Conservation (phyloP, 1,140 invertebrate species). For the Mylabris phalerata region DNA sequence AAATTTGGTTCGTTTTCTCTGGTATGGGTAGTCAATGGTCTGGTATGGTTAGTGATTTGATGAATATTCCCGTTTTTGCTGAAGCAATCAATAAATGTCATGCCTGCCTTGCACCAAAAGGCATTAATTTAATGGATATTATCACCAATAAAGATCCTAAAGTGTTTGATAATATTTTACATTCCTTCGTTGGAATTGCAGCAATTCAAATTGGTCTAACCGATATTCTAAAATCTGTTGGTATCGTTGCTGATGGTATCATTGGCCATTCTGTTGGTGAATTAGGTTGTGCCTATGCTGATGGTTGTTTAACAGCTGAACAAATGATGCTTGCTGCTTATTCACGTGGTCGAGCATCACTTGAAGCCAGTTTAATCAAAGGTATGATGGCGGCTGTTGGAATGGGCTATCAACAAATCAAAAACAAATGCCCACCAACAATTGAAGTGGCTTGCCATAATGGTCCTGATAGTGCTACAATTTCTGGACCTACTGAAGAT, state of each 20-base stretch:
- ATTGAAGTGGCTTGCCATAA: slow-evolving; percentile 86
- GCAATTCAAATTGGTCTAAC: slow-evolving; percentile 82
- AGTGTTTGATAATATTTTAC: slow-evolving; percentile 73
- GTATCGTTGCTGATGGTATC: slow-evolving; percentile 73
- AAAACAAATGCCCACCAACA: slow-evolving; percentile 53
- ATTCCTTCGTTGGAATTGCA: slow-evolving; percentile 88
- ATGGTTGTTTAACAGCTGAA: slow-evolving; percentile 75
- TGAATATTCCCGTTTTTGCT: slow-evolving; percentile 60
- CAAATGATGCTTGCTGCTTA: slow-evolving; percentile 79
- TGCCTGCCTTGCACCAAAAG: slow-evolving; percentile 61
- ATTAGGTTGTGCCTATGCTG: slow-evolving; percentile 84
- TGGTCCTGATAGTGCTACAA: slow-evolving; percentile 71
- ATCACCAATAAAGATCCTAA: slow-evolving; percentile 66
- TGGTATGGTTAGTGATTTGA: slow-evolving; percentile 54
- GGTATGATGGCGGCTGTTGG: slow-evolving; percentile 84
- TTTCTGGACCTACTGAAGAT: slow-evolving; percentile 72
- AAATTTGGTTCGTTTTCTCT: slow-evolving; percentile 58
- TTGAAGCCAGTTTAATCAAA: slow-evolving; percentile 65
- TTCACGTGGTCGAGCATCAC: slow-evolving; percentile 75
- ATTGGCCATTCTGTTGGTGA: slow-evolving; percentile 86
- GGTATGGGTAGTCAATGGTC: slow-evolving; percentile 68
- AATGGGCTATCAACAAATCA: slow-evolving; percentile 44
- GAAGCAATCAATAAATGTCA: slow-evolving; percentile 63
- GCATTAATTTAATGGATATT: slow-evolving; percentile 72
- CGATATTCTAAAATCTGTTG: slow-evolving; percentile 64